Base-by-base conservation (phyloP, 2,888 invertebrate species). In the Melieria picta region DNA sequence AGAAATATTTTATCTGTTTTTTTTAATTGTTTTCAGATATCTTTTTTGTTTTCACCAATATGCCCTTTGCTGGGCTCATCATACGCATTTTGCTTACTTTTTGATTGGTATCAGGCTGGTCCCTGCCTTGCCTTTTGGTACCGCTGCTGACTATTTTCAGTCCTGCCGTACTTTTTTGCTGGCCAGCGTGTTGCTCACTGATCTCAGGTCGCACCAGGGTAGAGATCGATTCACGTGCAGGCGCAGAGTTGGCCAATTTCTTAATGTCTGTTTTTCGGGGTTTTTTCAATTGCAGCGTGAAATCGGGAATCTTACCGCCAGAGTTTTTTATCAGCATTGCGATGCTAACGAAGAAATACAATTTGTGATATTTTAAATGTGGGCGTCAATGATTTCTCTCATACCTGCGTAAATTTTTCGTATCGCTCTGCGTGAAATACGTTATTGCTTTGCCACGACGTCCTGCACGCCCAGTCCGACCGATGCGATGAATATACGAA, bases 391-490 rank as follows among this genome's bases (percentile, higher is more conserved):
- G 46, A 9, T 55, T 4, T 62, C 42, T 4, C 42, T 47, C 72
- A 75, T 87, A 94, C 95, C 94, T 94, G 82, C 95, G 89, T 7
- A 99, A 89, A 87, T 95, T 93, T 6, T 89, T 89, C n/a, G 92
- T 91, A 86, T 99, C 99, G 48, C 94, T 91, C 81, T 93, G 91
- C 0, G 98, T 98, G 86, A 97, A 99, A 88, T 96, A 98, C 0
- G 99, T 99, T 61, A 99, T 89, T 0, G 99, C 97, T 81, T 91
- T 91, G 1, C 99, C 99, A 61, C 86, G 90, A 73, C 94, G 91
- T 0, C 98, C 98, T 3, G 98, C 99, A 76, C 99, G 90, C 0
- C 99, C 99, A 0, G 98, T 97, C 65, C 99, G 90, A 80, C 93
- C 94, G 73, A 93, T 91, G 74, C 97, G 90, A 88, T 97, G 98